These are phyloP conservation scores for Halichondria panicea DNA, from an alignment of 37 sponge, comb jelly and placozoan species.

Conservation along the genomic window DNA sequence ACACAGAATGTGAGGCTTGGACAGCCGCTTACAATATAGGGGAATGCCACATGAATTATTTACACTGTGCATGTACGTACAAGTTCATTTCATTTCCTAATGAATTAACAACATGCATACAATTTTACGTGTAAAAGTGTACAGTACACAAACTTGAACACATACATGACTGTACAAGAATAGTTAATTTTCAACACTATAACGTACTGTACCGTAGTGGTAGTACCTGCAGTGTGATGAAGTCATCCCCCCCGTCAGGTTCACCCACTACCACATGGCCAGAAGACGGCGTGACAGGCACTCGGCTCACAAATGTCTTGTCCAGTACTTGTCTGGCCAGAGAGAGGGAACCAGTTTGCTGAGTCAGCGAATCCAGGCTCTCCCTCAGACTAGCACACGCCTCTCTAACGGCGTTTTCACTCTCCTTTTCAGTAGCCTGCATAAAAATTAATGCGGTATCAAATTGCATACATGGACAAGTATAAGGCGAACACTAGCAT, in stretches of 20 bases:
- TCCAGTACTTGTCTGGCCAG: background rate
- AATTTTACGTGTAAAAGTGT: no score
- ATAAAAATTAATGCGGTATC: background rate
- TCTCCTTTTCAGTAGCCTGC: conserved; percentile 14
- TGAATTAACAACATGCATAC: no score
- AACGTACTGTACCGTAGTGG: no score
- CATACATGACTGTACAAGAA: no score
- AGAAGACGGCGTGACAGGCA: background rate
- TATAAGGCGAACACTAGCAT: background rate
- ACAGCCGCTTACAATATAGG: no score
- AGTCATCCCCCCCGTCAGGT: conserved; percentile 1
- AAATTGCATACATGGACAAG: background rate
- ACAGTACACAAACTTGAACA: no score
- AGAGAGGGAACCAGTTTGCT: conserved; percentile 10
- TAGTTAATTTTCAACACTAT: no score
- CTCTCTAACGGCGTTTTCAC: background rate
- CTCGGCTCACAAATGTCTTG: background rate
- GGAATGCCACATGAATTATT: no score
- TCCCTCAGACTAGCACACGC: background rate
- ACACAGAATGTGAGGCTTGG: background rate
- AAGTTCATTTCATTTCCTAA: no score
- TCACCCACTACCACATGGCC: no score
- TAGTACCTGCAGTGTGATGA: conserved; percentile 13
- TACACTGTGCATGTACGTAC: no score
- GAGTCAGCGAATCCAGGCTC: conserved; percentile 5